Percentiles rank a stretch among this genome's conserved stretches.
phyloP scores from a whole-genome alignment of 2,888 invertebrate species.

The Acanthacorydalis orientalis region DNA sequence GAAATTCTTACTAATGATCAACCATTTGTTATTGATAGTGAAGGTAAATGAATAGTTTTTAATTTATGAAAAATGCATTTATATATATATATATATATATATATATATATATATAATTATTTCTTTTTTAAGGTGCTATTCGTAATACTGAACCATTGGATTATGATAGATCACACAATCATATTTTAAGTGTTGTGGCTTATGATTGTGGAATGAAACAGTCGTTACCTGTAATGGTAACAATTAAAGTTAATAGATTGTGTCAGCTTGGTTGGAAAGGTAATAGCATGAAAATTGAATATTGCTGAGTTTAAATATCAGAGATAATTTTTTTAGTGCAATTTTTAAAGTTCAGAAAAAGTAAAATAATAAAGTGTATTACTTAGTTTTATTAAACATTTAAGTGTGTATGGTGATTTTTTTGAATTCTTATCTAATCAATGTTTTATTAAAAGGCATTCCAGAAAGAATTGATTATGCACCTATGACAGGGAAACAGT shows the following conservation, averaged over 20 bases:
- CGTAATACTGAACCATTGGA: constrained; percentile 87
- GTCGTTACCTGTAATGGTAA: constrained; percentile 89
- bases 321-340: not conserved
- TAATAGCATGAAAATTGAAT: constrained; percentile 13
- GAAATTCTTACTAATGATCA: constrained; percentile 85
- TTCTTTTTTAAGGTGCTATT: constrained; percentile 45
- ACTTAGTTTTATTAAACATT: not conserved
- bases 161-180: constrained; percentile 84
- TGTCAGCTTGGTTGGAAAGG: constrained; percentile 69
- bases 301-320: not conserved
- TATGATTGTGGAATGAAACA: constrained; percentile 95
- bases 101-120: not conserved
- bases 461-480: constrained; percentile 76
- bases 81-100: too few species aligned
- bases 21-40: constrained; percentile 81
- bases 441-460: constrained; percentile 31
- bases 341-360: not conserved
- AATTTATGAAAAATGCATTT: constrained; percentile 1
- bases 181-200: constrained; percentile 90
- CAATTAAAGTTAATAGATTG: constrained; percentile 76
- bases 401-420: too few species aligned
- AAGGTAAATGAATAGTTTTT: constrained; percentile 48
- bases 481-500: constrained; percentile 63
- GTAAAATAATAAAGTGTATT: not conserved
- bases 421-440: not conserved